phyloP scores from a whole-genome alignment of 2,888 invertebrate genomes.

The Endotricha flammealis region DNA sequence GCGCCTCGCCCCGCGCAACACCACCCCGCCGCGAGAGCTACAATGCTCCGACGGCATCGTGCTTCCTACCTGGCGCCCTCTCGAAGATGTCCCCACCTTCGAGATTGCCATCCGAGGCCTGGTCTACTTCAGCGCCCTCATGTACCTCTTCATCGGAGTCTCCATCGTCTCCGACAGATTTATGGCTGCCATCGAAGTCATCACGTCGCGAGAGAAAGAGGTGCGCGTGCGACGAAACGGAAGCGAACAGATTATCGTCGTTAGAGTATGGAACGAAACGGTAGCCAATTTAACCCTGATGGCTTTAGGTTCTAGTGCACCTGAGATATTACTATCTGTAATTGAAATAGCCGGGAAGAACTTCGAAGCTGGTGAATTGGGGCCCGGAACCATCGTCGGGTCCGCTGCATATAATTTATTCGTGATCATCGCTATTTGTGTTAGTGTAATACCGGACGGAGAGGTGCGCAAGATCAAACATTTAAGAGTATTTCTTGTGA shows the following conservation, averaged over 20 bases:
- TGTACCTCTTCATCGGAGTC: conserved; percentile 98
- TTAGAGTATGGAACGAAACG: conserved; percentile 99
- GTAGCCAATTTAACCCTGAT: conserved; percentile 98
- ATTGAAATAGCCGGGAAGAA: conserved; percentile 98
- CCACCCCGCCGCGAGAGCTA: conserved; percentile 56
- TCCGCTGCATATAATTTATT: conserved; percentile 99
- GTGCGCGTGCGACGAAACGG: conserved; percentile 93
- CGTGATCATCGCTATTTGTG: conserved; percentile 97
- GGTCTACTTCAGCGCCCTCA: conserved; percentile 92
- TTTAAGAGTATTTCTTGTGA: conserved; percentile 97
- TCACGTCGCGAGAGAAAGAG: conserved; percentile 98
- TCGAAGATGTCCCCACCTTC: conserved; percentile 83
- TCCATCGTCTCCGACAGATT: conserved; percentile 99
- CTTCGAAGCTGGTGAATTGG: conserved; percentile 97
- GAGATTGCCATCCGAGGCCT: conserved; percentile 91
- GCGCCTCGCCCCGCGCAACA: conserved; percentile 55
- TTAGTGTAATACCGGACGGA: conserved; percentile 92
- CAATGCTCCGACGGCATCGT: conserved; percentile 90
- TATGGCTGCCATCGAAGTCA: conserved; percentile 99
- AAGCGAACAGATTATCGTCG: conserved; percentile 93
- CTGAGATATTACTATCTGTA: conserved; percentile 97
- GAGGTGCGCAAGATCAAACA: conserved; percentile 97
- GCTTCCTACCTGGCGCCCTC: conserved; percentile 93
- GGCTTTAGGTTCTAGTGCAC: conserved; percentile 99
- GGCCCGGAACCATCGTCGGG: conserved; percentile 99